Evolutionary conservation across 2,888 invertebrate species (phyloP).

Genomic region (Drosophila anomalipes): DNA sequence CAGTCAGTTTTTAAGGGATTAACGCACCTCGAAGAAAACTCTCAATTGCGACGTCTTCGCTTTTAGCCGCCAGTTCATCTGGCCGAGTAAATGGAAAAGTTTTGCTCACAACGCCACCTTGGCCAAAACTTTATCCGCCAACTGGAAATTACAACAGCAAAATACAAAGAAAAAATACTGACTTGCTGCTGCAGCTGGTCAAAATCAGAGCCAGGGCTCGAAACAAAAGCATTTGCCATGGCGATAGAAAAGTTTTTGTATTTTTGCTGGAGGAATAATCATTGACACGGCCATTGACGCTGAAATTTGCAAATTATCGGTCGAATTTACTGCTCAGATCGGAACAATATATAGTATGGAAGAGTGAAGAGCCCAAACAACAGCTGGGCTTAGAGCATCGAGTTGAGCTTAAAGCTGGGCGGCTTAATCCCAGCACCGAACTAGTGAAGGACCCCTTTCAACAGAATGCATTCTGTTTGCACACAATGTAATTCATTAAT

Average conservation of each 20-base stretch:
- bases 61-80: slow-evolving; percentile 63
- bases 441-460: not conserved
- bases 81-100: slow-evolving; percentile 76
- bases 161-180: slow-evolving; percentile 32
- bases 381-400: not conserved
- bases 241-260: slow-evolving; percentile 62
- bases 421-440: not conserved
- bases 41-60: slow-evolving; percentile 27
- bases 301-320: slow-evolving; percentile 80
- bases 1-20: slow-evolving; percentile 49
- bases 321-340: slow-evolving; percentile 23
- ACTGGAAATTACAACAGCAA: slow-evolving; percentile 27
- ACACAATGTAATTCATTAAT: not conserved
- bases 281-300: slow-evolving; percentile 78
- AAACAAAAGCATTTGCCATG: slow-evolving; percentile 61
- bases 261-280: slow-evolving; percentile 50
- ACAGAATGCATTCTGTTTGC: not conserved
- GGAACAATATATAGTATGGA: not conserved
- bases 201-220: slow-evolving; percentile 55
- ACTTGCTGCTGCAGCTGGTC: slow-evolving; percentile 47
- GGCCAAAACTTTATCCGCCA: slow-evolving; percentile 64
- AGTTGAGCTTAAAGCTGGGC: not conserved
- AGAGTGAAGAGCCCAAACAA: not conserved
- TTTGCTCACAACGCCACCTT: slow-evolving; percentile 61
- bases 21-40: slow-evolving; percentile 39